phyloP scores from a whole-genome alignment of 2,113 vertebrate species.

The Percina caprodes region DNA sequence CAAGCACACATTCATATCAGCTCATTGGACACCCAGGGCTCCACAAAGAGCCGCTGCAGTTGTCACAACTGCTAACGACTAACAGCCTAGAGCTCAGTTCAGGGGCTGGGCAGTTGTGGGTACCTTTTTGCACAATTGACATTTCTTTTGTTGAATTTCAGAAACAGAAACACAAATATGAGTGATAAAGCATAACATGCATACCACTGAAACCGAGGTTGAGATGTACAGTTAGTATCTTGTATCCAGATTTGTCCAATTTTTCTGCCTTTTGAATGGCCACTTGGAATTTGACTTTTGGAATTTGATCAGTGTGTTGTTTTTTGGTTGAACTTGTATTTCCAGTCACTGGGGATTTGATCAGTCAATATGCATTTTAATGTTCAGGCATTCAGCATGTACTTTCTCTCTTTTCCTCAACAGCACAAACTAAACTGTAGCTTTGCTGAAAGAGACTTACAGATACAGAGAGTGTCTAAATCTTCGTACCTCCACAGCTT shows the following conservation, averaged over 20 bases:
- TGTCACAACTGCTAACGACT: neutral
- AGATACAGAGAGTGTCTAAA: neutral
- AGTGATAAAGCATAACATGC: neutral
- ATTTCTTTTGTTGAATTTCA: neutral
- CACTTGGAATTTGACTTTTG: neutral
- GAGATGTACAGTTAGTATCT: neutral
- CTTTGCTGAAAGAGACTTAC: constrained; percentile 12
- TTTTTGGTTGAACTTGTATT: neutral
- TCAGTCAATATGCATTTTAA: constrained; percentile 2
- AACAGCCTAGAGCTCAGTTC: neutral
- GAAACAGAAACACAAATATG: neutral
- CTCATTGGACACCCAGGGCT: neutral
- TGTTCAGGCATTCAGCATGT: neutral
- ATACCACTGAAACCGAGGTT: neutral
- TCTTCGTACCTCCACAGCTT: constrained; percentile 9
- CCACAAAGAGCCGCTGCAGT: neutral
- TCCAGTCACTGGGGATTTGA: neutral
- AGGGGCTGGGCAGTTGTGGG: neutral
- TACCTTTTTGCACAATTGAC: neutral
- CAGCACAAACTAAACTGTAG: neutral
- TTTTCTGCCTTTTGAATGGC: neutral
- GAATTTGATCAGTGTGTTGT: neutral
- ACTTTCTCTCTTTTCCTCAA: neutral
- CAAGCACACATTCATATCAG: neutral
- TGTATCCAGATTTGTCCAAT: neutral